Evolutionary conservation across 1,140 invertebrate genomes (phyloP).

Genomic region (Pogonognathellus flavescens): DNA sequence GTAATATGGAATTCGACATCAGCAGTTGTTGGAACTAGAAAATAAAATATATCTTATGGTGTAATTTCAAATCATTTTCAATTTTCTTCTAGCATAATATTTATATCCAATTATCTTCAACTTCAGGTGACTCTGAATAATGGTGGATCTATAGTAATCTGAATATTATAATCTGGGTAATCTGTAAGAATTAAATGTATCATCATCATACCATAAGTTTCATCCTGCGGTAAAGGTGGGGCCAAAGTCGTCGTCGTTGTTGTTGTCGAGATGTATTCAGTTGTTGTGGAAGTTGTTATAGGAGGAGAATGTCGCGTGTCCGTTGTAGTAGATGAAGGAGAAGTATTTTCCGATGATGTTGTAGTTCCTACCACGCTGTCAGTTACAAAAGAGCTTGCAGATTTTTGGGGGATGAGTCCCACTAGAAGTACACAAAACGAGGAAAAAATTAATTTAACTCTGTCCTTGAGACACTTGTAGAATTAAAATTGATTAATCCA

Average conservation of each 20-base stretch:
- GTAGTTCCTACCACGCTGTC: conserved; percentile 57
- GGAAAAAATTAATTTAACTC: neutral
- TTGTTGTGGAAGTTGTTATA: neutral
- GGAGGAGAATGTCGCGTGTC: neutral
- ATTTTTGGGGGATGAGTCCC: conserved; percentile 62
- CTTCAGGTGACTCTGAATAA: too few species aligned
- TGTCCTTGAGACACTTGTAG: too few species aligned
- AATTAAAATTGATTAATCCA: too few species aligned
- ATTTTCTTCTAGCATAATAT: too few species aligned
- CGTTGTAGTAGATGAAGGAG: neutral
- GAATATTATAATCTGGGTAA: too few species aligned
- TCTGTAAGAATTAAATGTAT: neutral
- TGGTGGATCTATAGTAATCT: too few species aligned
- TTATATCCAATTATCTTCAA: too few species aligned
- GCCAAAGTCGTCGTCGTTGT: conserved; percentile 51
- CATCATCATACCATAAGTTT: conserved; percentile 5
- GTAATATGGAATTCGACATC: conserved; percentile 79
- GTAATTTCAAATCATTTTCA: neutral
- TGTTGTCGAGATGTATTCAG: conserved; percentile 37
- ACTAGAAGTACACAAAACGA: conserved; percentile 48
- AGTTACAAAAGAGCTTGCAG: conserved; percentile 40
- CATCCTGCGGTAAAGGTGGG: neutral
- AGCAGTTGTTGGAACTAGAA: conserved; percentile 76
- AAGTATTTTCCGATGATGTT: conserved; percentile 10
- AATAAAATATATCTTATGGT: neutral